These are phyloP conservation scores for Mesembrinibis cayennensis DNA, from an alignment of 2,113 vertebrate genomes.

Conservation along the genomic window DNA sequence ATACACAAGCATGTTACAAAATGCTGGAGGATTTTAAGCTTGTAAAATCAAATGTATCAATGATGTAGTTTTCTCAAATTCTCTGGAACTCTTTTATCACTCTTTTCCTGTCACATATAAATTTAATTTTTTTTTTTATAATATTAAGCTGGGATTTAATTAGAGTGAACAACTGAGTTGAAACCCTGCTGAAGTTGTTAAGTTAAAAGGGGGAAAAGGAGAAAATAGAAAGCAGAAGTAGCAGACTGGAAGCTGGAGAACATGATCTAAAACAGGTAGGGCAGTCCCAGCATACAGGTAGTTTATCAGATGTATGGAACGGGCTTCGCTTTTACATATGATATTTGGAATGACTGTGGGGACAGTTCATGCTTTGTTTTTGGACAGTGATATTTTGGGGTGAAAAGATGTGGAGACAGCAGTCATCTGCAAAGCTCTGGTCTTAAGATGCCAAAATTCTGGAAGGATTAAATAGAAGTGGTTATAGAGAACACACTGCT, in stretches of 20 bases:
- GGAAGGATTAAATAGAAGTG: neutral
- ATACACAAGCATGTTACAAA: neutral
- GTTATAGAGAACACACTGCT: neutral
- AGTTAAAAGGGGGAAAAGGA: neutral
- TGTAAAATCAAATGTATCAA: neutral
- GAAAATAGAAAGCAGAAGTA: neutral
- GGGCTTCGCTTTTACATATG: neutral
- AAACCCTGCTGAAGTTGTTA: neutral
- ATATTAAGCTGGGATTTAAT: neutral
- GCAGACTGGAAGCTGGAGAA: neutral
- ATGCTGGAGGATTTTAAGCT: neutral
- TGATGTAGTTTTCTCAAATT: neutral
- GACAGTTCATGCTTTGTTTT: neutral
- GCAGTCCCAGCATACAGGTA: neutral
- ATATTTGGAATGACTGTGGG: neutral
- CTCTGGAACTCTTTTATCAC: neutral
- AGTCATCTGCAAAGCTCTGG: neutral
- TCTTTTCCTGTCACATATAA: neutral
- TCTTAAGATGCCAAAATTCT: neutral
- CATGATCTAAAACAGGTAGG: rapidly evolving
- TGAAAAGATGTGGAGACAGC: neutral
- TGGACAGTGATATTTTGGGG: neutral
- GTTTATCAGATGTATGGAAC: neutral
- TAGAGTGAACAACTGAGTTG: neutral
- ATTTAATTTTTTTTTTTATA: neutral